phyloP scores from a whole-genome alignment of 2,888 invertebrate species.

The Cheilosia vernalis region DNA sequence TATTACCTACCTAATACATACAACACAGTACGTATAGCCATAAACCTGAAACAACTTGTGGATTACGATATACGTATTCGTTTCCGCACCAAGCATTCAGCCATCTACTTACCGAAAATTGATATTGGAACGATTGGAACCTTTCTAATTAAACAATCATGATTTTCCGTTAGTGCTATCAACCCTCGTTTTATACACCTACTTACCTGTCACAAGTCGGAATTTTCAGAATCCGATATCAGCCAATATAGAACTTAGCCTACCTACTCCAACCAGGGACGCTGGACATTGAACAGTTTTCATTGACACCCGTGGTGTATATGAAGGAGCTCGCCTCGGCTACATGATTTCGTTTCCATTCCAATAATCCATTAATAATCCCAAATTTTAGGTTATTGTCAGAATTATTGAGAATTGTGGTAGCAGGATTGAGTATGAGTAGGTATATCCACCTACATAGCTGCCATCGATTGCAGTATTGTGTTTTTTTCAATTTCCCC shows the following conservation, averaged over 20 bases:
- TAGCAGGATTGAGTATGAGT: not conserved
- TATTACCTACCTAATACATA: too few relatives aligned
- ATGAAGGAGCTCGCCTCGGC: not conserved
- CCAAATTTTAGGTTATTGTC: not conserved
- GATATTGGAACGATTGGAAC: too few relatives aligned
- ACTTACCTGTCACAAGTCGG: not conserved
- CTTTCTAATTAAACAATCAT: not conserved
- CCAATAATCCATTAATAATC: not conserved
- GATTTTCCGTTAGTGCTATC: too few relatives aligned
- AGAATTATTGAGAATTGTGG: constrained; percentile 12
- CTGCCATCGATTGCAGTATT: too few relatives aligned
- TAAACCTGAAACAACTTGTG: too few relatives aligned
- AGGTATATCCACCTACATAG: too few relatives aligned
- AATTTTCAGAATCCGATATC: not conserved
- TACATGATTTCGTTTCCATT: not conserved
- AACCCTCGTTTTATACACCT: too few relatives aligned
- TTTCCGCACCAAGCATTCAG: not conserved
- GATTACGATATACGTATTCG: too few relatives aligned
- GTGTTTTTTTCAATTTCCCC: too few relatives aligned
- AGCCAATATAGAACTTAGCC: too few relatives aligned
- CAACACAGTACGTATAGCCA: too few relatives aligned
- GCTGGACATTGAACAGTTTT: not conserved
- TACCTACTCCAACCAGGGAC: not conserved
- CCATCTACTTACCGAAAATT: not conserved
- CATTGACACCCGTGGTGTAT: not conserved